Evolutionary conservation across 2,113 vertebrate genomes (phyloP).

Genomic region (Sander lucioperca): DNA sequence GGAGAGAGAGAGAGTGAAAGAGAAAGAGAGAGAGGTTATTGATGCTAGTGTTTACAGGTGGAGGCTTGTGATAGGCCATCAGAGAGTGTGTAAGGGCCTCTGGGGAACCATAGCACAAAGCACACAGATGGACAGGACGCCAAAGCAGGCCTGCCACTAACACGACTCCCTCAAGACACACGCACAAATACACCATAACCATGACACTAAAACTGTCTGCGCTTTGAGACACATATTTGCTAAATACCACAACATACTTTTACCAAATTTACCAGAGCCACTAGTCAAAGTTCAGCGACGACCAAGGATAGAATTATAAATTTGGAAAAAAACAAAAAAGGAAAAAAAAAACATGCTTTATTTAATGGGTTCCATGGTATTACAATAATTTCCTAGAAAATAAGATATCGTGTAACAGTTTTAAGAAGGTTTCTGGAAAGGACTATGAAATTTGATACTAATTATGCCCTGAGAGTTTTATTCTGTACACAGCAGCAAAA

Average conservation of each 20-base stretch:
- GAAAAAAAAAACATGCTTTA: background rate
- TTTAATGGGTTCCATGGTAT: background rate
- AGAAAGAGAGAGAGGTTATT: slow-evolving; percentile 66
- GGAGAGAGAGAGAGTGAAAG: slow-evolving; percentile 30
- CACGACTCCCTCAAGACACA: slow-evolving; percentile 49
- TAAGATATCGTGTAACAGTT: background rate
- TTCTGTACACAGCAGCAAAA: background rate
- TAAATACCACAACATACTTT: slow-evolving; percentile 30
- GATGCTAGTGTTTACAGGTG: slow-evolving; percentile 80
- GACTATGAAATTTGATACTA: background rate
- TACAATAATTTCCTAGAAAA: background rate
- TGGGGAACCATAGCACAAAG: slow-evolving; percentile 61
- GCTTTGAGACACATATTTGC: slow-evolving; percentile 5
- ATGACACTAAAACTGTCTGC: slow-evolving; percentile 32
- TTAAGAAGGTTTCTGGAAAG: background rate
- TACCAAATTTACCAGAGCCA: background rate
- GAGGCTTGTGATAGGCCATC: slow-evolving; percentile 71
- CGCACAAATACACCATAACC: slow-evolving; percentile 18
- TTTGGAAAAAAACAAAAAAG: background rate
- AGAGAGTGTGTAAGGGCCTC: slow-evolving; percentile 62
- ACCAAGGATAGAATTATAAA: background rate
- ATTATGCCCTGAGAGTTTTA: background rate
- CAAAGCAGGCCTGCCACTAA: slow-evolving; percentile 37
- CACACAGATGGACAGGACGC: slow-evolving; percentile 72
- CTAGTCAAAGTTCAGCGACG: background rate